Evolutionary conservation across 1,140 invertebrate species (phyloP).

Genomic region (Plectrocnemia conspersa): DNA sequence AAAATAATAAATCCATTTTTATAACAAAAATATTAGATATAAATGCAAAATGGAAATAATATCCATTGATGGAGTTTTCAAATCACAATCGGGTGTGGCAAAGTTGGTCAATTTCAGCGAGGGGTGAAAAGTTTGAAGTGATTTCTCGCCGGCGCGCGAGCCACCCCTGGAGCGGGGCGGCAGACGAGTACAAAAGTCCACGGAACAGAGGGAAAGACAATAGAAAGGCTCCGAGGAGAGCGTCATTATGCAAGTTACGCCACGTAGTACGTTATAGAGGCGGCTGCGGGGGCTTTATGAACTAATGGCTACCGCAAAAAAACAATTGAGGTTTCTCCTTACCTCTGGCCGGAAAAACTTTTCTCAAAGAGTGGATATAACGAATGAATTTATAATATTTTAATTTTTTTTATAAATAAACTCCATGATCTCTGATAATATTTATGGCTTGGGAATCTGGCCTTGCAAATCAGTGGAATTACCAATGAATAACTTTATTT

Average conservation of each 20-base stretch:
- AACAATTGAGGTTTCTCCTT: conserved; percentile 10
- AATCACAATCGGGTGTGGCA: not conserved
- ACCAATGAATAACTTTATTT: too few species aligned
- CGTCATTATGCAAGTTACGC: conserved; percentile 28
- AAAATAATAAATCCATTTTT: not conserved
- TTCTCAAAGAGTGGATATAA: too few species aligned
- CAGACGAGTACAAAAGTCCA: conserved; percentile 26
- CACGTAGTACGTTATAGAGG: conserved; percentile 1
- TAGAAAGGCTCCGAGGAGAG: conserved; percentile 26
- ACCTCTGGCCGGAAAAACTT: too few species aligned
- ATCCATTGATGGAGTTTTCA: not conserved
- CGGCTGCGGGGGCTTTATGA: conserved; percentile 20
- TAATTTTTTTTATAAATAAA: too few species aligned
- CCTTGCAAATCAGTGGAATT: too few species aligned
- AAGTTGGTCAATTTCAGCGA: not conserved
- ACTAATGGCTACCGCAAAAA: conserved; percentile 25
- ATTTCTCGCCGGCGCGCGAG: not conserved
- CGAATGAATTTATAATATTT: too few species aligned
- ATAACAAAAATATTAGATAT: not conserved
- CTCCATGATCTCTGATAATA: too few species aligned
- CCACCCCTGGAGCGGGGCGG: not conserved
- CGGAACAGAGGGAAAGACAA: conserved; percentile 27
- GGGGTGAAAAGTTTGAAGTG: not conserved
- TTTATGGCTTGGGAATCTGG: too few species aligned
- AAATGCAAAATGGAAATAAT: not conserved